Conservation (phyloP, 2,888 invertebrate species). For the Drosophila neotestacea region DNA sequence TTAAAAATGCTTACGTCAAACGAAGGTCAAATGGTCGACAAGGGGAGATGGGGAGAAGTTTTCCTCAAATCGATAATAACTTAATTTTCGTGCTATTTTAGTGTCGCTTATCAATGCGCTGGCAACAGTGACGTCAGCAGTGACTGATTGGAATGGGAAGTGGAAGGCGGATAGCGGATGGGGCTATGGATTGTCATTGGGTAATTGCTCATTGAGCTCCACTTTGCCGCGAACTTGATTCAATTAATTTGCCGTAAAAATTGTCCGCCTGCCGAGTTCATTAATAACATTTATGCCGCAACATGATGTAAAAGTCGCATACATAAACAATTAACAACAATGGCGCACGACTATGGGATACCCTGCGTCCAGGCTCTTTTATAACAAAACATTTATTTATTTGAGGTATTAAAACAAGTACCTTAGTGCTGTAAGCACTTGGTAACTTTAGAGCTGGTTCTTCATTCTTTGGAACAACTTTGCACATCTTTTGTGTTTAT, state of each 20-base stretch:
- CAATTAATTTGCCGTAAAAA: constrained; percentile 67
- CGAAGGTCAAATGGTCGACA: constrained; percentile 22
- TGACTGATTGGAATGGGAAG: not conserved
- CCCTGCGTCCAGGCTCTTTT: not conserved
- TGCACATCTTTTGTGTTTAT: too few relatives aligned
- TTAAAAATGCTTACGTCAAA: constrained; percentile 65
- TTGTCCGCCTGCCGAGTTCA: constrained; percentile 35
- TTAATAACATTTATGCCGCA: constrained; percentile 43
- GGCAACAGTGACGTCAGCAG: constrained; percentile 65
- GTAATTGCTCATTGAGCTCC: constrained; percentile 71
- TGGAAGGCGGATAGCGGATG: not conserved
- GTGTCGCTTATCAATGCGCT: constrained; percentile 57
- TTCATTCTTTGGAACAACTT: too few relatives aligned
- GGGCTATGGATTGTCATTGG: constrained; percentile 17
- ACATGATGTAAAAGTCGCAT: constrained; percentile 36
- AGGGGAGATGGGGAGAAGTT: not conserved
- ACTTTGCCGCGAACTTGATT: constrained; percentile 60
- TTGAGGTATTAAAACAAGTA: too few relatives aligned
- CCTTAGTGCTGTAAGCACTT: too few relatives aligned
- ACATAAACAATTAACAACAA: constrained; percentile 16
- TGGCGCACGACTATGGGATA: not conserved
- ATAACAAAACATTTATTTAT: too few relatives aligned
- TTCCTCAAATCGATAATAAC: constrained; percentile 68
- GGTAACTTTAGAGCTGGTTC: too few relatives aligned
- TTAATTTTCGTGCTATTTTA: constrained; percentile 63